Conservation (phyloP, 2,113 vertebrate species). For the Chionodraco myersi region DNA sequence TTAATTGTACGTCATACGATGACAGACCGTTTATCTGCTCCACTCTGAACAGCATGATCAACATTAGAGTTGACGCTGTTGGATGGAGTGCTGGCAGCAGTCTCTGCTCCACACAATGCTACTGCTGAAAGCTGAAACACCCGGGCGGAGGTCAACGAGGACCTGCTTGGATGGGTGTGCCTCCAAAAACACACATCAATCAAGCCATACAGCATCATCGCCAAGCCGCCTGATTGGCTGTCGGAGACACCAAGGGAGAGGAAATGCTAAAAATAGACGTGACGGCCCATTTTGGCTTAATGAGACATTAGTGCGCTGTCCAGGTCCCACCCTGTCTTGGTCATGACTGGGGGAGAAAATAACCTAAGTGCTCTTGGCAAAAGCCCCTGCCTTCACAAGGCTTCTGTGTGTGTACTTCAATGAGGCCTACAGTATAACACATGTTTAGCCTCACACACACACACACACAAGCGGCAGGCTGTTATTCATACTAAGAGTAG, state of each 20-base stretch:
- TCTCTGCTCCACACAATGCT: slow-evolving; percentile 50
- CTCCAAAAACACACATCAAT: slow-evolving; percentile 61
- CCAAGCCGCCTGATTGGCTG: slow-evolving; percentile 50
- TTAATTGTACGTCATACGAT: not conserved
- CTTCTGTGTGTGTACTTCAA: slow-evolving; percentile 48
- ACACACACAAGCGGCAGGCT: slow-evolving; percentile 33
- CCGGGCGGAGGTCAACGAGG: slow-evolving; percentile 51
- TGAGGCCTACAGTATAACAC: slow-evolving; percentile 40
- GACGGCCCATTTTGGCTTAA: slow-evolving; percentile 61
- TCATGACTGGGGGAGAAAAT: slow-evolving; percentile 23
- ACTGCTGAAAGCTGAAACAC: slow-evolving; percentile 63
- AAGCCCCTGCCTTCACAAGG: slow-evolving; percentile 19
- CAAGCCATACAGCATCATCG: slow-evolving; percentile 44
- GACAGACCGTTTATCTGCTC: slow-evolving; percentile 3
- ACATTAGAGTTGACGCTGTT: slow-evolving; percentile 24
- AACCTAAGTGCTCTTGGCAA: slow-evolving; percentile 31
- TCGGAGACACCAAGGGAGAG: slow-evolving; percentile 20
- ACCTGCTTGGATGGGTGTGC: slow-evolving; percentile 60
- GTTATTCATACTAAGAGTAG: slow-evolving; percentile 52
- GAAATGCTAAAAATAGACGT: slow-evolving; percentile 68
- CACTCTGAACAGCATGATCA: slow-evolving; percentile 10
- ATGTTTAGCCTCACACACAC: slow-evolving; percentile 25
- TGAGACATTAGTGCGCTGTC: slow-evolving; percentile 30
- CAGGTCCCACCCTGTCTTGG: slow-evolving; percentile 50
- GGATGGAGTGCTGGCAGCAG: slow-evolving; percentile 19